These are phyloP conservation scores for Zaprionus vittiger DNA, from an alignment of 1,140 invertebrate species.

Conservation along the genomic window DNA sequence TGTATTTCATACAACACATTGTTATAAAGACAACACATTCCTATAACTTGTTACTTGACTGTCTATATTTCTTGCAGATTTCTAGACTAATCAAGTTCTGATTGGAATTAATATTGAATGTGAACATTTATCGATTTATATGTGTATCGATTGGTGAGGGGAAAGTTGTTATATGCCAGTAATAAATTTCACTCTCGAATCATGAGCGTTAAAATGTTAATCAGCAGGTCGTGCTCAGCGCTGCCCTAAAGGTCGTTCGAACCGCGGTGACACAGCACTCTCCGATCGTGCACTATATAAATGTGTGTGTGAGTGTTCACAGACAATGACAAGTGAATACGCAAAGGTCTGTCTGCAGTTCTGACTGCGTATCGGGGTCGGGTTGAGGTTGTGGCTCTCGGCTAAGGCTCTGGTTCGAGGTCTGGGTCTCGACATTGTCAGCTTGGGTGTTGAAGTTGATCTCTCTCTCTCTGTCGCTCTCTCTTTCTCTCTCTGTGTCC, in stretches of 20 bases:
- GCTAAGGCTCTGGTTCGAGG: not conserved
- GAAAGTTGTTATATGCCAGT: constrained; percentile 15
- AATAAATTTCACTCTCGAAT: constrained; percentile 19
- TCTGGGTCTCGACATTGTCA: constrained; percentile 5
- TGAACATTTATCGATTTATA: not conserved
- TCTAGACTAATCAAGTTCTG: not conserved
- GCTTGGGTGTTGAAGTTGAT: constrained; percentile 5
- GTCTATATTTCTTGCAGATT: not conserved
- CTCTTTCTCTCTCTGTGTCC: not conserved
- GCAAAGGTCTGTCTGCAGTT: constrained; percentile 2
- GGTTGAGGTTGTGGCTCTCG: not conserved
- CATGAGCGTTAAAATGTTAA: constrained; percentile 3
- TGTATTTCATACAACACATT: no score
- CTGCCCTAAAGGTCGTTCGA: constrained; percentile 18
- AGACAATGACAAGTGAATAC: constrained; percentile 3
- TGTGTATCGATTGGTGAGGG: not conserved
- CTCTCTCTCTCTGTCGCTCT: not conserved
- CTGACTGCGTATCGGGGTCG: not conserved
- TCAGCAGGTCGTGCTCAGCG: constrained; percentile 2
- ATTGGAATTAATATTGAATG: not conserved
- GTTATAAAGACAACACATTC: not conserved
- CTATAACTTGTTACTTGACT: not conserved
- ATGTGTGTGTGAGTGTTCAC: not conserved
- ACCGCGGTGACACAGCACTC: not conserved
- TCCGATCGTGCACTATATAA: not conserved